Conservation (phyloP, 2,113 vertebrate genomes). For the Cyrtonyx montezumae region DNA sequence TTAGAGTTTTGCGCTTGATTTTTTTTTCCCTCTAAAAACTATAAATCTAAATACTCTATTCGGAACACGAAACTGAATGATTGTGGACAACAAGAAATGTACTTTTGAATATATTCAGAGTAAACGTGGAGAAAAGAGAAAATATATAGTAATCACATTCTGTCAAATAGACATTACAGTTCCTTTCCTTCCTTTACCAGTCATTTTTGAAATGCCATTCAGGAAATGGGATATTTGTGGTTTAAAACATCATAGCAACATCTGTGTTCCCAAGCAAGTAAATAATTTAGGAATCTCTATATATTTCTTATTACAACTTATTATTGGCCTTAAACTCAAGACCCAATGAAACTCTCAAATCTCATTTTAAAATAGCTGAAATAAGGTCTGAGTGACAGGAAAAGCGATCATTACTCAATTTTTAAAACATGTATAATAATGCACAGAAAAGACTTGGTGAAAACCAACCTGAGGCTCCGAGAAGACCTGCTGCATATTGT, state of each 20-base stretch:
- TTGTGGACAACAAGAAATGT: not conserved
- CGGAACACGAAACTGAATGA: not conserved
- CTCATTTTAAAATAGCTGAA: not conserved
- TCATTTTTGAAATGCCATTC: not conserved
- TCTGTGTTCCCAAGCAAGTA: not conserved
- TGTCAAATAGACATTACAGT: not conserved
- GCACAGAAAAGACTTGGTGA: not conserved
- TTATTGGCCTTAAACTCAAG: not conserved
- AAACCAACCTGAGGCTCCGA: slow-evolving; percentile 89
- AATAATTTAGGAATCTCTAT: not conserved
- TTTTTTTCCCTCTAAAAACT: not conserved
- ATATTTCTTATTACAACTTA: not conserved
- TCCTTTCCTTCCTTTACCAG: not conserved
- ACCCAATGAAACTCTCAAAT: not conserved
- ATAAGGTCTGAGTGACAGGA: not conserved
- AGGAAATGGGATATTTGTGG: not conserved
- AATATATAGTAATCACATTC: not conserved
- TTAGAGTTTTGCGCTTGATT: not conserved
- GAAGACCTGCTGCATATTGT: slow-evolving; percentile 91
- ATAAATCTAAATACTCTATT: not conserved
- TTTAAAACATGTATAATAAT: not conserved
- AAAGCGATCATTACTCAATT: not conserved
- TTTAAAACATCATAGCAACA: not conserved
- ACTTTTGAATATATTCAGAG: not conserved
- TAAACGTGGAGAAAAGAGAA: not conserved